phyloP scores from a whole-genome alignment of 2,888 invertebrate genomes.

The Ennomos quercinarius region DNA sequence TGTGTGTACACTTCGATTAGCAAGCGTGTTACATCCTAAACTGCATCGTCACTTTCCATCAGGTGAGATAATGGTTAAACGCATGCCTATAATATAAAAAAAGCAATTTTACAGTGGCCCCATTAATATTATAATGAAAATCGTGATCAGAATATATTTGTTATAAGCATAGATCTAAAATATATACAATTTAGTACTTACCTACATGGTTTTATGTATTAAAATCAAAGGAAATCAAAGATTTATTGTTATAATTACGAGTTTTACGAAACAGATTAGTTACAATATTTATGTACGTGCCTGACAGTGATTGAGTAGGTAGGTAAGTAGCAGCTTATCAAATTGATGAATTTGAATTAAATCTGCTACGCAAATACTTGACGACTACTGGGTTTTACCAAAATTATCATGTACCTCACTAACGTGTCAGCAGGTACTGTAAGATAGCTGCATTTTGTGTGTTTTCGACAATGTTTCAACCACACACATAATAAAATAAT shows the following conservation, averaged over 20 bases:
- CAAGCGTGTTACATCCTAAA: no score
- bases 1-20: no score
- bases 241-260: conserved; percentile 1
- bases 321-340: conserved; percentile 6
- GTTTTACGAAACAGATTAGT: conserved; percentile 5
- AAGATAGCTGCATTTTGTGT: background rate
- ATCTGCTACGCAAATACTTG: background rate
- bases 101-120: no score
- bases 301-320: conserved; percentile 26
- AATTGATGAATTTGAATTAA: conserved; percentile 10
- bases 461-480: no score
- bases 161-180: no score
- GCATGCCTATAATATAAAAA: no score
- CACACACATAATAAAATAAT: no score
- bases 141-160: no score
- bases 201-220: background rate
- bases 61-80: no score
- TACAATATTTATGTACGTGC: background rate
- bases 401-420: conserved; percentile 3
- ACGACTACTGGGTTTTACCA: background rate
- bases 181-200: no score
- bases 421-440: background rate
- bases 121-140: no score
- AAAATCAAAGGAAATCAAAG: background rate
- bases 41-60: no score